Evolutionary conservation across 2,113 vertebrate species (phyloP), one percentile per base, ranked within the genome.

Genomic region (Mesembrinibis cayennensis): DNA sequence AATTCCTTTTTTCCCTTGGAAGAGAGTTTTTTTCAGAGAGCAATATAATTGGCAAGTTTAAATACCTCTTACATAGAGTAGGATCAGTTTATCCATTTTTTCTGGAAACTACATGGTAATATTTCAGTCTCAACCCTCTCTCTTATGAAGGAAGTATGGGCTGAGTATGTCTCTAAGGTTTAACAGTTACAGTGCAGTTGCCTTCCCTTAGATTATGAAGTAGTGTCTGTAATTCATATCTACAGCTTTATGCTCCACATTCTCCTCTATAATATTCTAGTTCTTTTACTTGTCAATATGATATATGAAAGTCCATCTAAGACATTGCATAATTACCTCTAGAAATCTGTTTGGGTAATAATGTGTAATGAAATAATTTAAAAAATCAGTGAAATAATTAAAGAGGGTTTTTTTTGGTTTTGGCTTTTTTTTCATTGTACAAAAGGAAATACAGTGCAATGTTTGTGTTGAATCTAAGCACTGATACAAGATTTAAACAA

Each of bases 41-140:
- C 13, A 65, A 27, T 61, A 47, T 94, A 90, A 96, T 38, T 95
- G 74, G 59, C 53, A 95, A 44, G 19, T 93, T 89, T 91, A 85
- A 91, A 78, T 84, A 93, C 6, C 44, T 79, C 87, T 89, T 87
- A 77, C 22, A 76, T 66, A 49, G 25, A 62, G 38, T 34, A 76
- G 38, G 49, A 72, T 76, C 22, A 49, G 52, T 91, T 93, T 91
- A 76, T 76, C 19, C 49, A 76, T 72, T 94, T 87, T 36, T 91
- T 82, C 90, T 90, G 73, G 61, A 93, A 91, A 56, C 40, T 56
- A 52, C 19, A 44, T 2, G 8, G 40, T 40, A 90, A 52, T 85
- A 82, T 89, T 95, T 90, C 58, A 90, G 27, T 77, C 70, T 65
- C 65, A 85, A 25, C 3, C 18, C 16, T 52, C 72, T 86, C 12